Conservation (phyloP, 1,140 invertebrate genomes). For the Zaprionus taronus region DNA sequence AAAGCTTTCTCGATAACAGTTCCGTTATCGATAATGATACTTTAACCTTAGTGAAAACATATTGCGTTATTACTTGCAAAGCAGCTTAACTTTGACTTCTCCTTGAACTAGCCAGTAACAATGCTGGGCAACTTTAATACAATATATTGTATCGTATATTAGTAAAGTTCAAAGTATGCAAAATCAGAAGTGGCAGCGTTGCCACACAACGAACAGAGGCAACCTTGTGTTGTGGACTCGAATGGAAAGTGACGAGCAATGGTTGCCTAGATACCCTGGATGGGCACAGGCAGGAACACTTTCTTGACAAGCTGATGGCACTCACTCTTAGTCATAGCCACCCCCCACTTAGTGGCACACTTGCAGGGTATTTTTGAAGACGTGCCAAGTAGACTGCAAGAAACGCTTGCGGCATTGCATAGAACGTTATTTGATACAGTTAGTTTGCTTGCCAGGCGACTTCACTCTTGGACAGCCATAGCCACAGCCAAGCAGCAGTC, state of each 20-base stretch:
- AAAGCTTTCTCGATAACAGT: background rate
- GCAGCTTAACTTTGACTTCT: conserved; percentile 20
- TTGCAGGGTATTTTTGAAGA: conserved; percentile 17
- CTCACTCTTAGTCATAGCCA: background rate
- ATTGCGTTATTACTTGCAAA: conserved; percentile 5
- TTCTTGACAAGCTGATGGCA: background rate
- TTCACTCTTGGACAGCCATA: conserved; percentile 8
- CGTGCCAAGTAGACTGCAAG: conserved; percentile 26
- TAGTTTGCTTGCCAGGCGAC: conserved; percentile 39
- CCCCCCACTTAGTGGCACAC: background rate
- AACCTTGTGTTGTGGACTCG: conserved; percentile 28
- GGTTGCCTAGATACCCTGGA: background rate
- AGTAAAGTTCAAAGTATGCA: conserved; percentile 77
- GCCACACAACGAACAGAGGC: conserved; percentile 30
- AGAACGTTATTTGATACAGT: conserved; percentile 56
- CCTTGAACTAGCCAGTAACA: conserved; percentile 26
- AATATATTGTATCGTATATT: conserved; percentile 60
- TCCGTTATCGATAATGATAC: background rate
- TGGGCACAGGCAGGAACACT: background rate
- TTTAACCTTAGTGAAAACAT: background rate
- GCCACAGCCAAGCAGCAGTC: conserved; percentile 23
- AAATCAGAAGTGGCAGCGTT: conserved; percentile 52
- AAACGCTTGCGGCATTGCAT: conserved; percentile 25
- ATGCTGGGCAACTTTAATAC: conserved; percentile 42
- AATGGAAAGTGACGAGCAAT: background rate